phyloP scores from a whole-genome alignment of 1,140 invertebrate genomes.

The Diplogasteroides magnus region DNA sequence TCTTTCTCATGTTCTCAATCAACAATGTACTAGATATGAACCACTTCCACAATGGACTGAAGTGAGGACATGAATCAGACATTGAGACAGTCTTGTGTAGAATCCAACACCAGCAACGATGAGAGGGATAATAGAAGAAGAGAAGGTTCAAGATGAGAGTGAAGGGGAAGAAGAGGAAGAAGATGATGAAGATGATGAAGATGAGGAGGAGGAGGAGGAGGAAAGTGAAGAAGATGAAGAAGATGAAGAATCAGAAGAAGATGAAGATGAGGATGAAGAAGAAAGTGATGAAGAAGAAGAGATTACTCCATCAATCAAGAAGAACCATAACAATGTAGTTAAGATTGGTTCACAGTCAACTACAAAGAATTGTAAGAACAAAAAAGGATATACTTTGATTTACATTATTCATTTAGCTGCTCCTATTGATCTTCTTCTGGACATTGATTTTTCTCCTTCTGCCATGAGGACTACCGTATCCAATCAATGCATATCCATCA shows the following conservation, averaged over 20 bases:
- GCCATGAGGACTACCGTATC: slow-evolving; percentile 18
- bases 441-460: slow-evolving; percentile 65
- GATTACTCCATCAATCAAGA: background rate
- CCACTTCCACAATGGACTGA: slow-evolving; percentile 79
- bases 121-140: slow-evolving; percentile 44
- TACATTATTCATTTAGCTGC: too few species aligned
- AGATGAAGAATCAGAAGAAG: slow-evolving; percentile 40
- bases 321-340: slow-evolving; percentile 12
- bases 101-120: slow-evolving; percentile 22
- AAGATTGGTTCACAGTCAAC: slow-evolving; percentile 57
- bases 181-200: slow-evolving; percentile 37
- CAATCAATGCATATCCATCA: slow-evolving; percentile 59
- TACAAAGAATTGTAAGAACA: too few species aligned
- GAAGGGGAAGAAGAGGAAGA: slow-evolving; percentile 44
- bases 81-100: slow-evolving; percentile 61
- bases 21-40: slow-evolving; percentile 76
- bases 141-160: slow-evolving; percentile 40
- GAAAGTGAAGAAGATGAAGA: slow-evolving; percentile 39
- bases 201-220: slow-evolving; percentile 52
- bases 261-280: slow-evolving; percentile 40
- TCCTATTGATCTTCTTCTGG: slow-evolving; percentile 69
- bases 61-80: slow-evolving; percentile 71
- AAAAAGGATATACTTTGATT: too few species aligned
- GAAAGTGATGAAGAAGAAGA: slow-evolving; percentile 31
- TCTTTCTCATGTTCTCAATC: slow-evolving; percentile 86